phyloP scores from a whole-genome alignment of 2,113 vertebrate species.

The Protobothrops mucrosquamatus region DNA sequence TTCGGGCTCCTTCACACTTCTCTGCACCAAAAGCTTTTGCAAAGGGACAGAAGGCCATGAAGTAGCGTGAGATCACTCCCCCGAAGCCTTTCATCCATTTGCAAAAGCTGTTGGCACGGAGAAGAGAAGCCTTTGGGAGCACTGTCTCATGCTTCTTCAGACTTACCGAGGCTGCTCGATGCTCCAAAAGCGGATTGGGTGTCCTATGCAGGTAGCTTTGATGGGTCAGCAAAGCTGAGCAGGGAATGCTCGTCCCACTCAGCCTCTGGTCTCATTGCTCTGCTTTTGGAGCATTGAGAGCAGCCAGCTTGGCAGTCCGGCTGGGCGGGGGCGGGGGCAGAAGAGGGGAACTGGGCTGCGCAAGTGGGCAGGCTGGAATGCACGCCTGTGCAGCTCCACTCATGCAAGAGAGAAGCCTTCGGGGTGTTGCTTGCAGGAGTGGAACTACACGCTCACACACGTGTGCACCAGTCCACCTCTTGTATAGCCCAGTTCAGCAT shows the following conservation, averaged over 20 bases:
- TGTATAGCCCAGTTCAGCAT: background rate
- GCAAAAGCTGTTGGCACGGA: background rate
- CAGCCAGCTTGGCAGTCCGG: background rate
- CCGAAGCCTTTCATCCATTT: background rate
- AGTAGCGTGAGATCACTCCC: background rate
- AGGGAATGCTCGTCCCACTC: background rate
- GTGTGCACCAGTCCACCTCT: background rate
- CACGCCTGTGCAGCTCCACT: background rate
- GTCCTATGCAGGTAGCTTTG: background rate
- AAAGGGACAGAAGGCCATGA: background rate
- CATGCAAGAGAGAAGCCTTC: background rate
- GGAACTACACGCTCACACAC: rapidly evolving
- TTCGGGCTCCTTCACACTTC: background rate
- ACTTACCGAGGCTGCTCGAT: background rate
- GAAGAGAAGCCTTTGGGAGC: background rate
- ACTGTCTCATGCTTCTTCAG: background rate
- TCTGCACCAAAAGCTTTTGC: background rate
- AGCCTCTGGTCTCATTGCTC: background rate
- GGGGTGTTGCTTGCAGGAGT: background rate
- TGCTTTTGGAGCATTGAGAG: background rate
- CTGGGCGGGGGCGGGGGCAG: too few species aligned
- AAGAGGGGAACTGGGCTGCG: too few species aligned
- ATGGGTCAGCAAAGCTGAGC: background rate
- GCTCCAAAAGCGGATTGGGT: background rate
- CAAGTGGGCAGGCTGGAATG: background rate